A percentile compares a stretch with the other conserved stretches of the same genome.
Evolutionary conservation across 2,113 vertebrate genomes (phyloP).

Genomic region (Alosa alosa): DNA sequence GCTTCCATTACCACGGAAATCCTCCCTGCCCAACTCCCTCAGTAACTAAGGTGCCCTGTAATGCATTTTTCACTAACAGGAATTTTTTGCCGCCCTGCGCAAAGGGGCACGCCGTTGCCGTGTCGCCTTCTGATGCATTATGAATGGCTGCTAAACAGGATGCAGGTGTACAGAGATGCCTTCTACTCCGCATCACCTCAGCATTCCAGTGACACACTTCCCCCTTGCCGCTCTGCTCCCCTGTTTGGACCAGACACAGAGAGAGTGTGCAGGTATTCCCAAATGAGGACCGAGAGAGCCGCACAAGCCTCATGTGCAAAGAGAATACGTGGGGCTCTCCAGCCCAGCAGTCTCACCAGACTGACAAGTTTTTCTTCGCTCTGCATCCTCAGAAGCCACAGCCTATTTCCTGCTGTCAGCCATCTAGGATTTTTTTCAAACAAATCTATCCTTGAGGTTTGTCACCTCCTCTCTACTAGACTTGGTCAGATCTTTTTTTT

Average conservation of each 20-base stretch:
- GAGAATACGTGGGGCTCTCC: no score
- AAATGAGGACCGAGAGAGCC: not conserved
- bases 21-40: conserved; percentile 1
- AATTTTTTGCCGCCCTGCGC: not conserved
- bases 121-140: conserved; percentile 20
- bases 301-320: not conserved
- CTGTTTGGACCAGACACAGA: not conserved
- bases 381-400: not conserved
- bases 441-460: not conserved
- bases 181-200: not conserved
- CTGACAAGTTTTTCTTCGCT: not conserved
- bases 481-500: not conserved
- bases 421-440: not conserved
- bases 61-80: conserved; percentile 17
- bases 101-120: not conserved
- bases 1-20: conserved; percentile 22
- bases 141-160: conserved; percentile 6
- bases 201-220: not conserved
- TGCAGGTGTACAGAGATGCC: conserved; percentile 2
- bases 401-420: not conserved
- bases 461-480: not conserved
- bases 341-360: no score
- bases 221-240: not conserved
- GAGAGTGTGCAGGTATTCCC: not conserved
- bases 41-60: conserved; percentile 4